phyloP scores from a whole-genome alignment of 2,113 vertebrate genomes.

The Eolophus roseicapilla region DNA sequence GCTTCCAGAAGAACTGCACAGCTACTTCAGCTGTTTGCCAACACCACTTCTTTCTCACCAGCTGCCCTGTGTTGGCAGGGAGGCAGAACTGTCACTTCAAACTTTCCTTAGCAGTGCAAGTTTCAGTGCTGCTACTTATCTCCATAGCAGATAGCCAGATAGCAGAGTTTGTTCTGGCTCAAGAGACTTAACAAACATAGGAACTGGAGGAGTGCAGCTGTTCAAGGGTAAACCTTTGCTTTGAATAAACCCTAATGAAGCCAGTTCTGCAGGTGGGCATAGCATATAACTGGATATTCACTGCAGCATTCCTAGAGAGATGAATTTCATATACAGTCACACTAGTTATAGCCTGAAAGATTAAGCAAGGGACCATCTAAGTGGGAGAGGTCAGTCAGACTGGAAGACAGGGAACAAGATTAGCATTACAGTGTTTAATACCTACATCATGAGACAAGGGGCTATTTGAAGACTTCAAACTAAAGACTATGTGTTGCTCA shows the following conservation, averaged over 20 bases:
- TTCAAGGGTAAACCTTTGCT: neutral
- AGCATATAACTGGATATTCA: neutral
- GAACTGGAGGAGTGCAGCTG: neutral
- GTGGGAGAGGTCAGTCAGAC: neutral
- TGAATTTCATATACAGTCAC: neutral
- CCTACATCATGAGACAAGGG: neutral
- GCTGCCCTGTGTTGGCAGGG: neutral
- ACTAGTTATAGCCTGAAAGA: neutral
- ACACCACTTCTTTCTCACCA: neutral
- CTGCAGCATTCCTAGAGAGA: neutral
- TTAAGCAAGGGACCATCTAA: neutral
- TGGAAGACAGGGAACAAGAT: neutral
- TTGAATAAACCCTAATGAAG: neutral
- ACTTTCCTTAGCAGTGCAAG: neutral
- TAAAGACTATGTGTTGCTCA: neutral
- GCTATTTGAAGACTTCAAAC: neutral
- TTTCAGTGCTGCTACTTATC: neutral
- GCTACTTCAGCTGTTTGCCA: conserved; percentile 44
- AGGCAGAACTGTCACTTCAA: neutral
- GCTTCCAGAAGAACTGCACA: neutral
- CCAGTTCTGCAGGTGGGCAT: neutral
- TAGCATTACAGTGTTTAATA: neutral
- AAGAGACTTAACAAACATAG: neutral
- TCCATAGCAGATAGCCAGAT: neutral
- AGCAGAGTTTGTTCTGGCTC: neutral